These are phyloP conservation scores for Catocala nupta DNA, from an alignment of 2,888 invertebrate species.

Conservation along the genomic window DNA sequence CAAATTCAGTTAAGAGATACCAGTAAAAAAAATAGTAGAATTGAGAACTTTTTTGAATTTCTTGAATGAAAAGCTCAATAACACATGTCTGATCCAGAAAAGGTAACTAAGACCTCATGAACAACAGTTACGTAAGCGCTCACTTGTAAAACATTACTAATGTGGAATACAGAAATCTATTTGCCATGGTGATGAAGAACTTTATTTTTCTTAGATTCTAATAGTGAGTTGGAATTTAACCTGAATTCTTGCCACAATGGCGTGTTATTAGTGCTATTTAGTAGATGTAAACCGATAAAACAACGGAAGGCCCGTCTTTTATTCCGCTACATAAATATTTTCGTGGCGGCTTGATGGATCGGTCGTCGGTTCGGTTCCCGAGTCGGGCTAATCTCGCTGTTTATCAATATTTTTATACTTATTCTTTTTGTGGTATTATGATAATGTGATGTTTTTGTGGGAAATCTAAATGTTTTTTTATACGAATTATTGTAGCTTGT, in stretches of 20 bases:
- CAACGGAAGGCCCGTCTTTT: slow-evolving; percentile 63
- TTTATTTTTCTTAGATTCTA: background rate
- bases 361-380: slow-evolving; percentile 53
- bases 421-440: slow-evolving; percentile 27
- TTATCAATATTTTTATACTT: slow-evolving; percentile 67
- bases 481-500: slow-evolving; percentile 6
- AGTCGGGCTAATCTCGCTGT: slow-evolving; percentile 66
- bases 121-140: too few species aligned
- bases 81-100: too few species aligned
- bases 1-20: too few species aligned
- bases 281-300: slow-evolving; percentile 60
- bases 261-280: slow-evolving; percentile 56
- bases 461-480: slow-evolving; percentile 6
- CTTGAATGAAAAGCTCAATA: too few species aligned
- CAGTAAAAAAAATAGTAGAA: too few species aligned
- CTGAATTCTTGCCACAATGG: slow-evolving; percentile 57
- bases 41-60: too few species aligned
- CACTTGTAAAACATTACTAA: too few species aligned
- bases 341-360: slow-evolving; percentile 77
- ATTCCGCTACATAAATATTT: slow-evolving; percentile 74
- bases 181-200: too few species aligned
- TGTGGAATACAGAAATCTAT: too few species aligned
- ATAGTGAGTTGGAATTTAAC: slow-evolving; percentile 17
- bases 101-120: too few species aligned
- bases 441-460: slow-evolving; percentile 19